Base-by-base conservation (phyloP, 2,888 invertebrate genomes). In the Oegoconia quadripuncta region DNA sequence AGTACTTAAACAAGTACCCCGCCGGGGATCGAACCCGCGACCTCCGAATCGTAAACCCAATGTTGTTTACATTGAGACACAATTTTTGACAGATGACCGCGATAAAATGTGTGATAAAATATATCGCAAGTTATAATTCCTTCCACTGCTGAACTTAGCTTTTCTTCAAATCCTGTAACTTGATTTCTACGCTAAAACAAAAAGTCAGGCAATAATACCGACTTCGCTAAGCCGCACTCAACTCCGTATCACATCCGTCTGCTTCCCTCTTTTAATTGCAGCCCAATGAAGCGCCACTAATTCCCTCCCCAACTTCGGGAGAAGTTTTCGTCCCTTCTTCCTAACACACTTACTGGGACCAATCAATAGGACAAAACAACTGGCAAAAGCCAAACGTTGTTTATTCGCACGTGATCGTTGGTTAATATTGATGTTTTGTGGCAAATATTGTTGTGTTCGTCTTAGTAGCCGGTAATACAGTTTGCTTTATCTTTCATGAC, bases 201-300 rank as follows among this genome's bases (percentile, higher is more conserved):
- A 22, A 20, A 34, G 33, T 25, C 33, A 16, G n/a, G 22, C 50
- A 44, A 46, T 49, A 52, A 50, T 46, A 46, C 50, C 11, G 39
- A 37, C 44, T 37, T 43, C 42, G 18, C 34, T 27, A 25, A 34
- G 20, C 29, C 44, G 37, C 43, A 47, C 40, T 44, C 35, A 55
- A 66, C 54, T 67, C 54, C 59, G 56, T 67, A 70, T 72, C 71
- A 62, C 64, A 69, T 61, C 58, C 57, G 48, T 44, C 55, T 50
- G 50, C 56, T 57, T 52, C 66, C 64, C 68, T 66, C 74, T 75
- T 81, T 82, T 86, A 86, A 86, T 86, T 86, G 84, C 76, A 74
- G 71, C 67, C 73, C 83, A 74, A 84, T 86, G 84, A 79, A 84
- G 74, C 84, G 73, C 44, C 56, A 41, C 74, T 82, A 82, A 82